Conservation (phyloP, 2,797 vertebrate species). For the Gymnothorax reevesii region DNA sequence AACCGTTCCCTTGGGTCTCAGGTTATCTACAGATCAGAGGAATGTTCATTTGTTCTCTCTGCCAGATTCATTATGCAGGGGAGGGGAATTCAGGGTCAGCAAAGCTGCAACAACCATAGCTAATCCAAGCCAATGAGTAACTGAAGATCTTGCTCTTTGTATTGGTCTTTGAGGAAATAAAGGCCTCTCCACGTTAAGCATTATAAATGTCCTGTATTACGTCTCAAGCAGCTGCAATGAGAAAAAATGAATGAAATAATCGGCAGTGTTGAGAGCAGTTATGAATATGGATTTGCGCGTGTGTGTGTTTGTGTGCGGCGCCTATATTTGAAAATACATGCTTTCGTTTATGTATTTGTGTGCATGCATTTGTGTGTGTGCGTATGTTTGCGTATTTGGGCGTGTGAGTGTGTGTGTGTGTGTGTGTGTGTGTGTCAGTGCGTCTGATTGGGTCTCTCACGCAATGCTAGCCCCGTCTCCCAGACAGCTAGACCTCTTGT, state of each 20-base stretch:
- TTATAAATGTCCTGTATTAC: not conserved
- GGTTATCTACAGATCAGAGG: not conserved
- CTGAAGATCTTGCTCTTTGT: not conserved
- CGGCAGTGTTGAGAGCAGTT: not conserved
- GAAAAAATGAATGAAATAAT: not conserved
- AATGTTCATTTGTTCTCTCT: not conserved
- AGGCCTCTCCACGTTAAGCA: not conserved
- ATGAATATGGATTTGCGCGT: not conserved
- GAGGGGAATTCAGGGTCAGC: not conserved
- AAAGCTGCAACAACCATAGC: not conserved
- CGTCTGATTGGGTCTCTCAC: slow-evolving; percentile 10
- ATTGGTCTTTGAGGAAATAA: not conserved
- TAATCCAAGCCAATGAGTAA: not conserved
- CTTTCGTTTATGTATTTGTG: not conserved
- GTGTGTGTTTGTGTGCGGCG: slow-evolving; percentile 16
- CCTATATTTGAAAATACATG: not conserved
- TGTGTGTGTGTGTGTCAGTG: slow-evolving; percentile 32
- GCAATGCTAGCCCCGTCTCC: not conserved
- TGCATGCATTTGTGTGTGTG: slow-evolving; percentile 15
- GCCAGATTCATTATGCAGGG: not conserved
- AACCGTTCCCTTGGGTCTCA: not conserved
- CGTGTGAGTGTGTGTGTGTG: slow-evolving; percentile 31
- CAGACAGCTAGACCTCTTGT: not conserved
- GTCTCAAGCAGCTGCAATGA: too few species aligned
- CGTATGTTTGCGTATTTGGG: slow-evolving; percentile 18